phyloP scores from a whole-genome alignment of 2,797 vertebrate species.

The Aphelocoma californica region DNA sequence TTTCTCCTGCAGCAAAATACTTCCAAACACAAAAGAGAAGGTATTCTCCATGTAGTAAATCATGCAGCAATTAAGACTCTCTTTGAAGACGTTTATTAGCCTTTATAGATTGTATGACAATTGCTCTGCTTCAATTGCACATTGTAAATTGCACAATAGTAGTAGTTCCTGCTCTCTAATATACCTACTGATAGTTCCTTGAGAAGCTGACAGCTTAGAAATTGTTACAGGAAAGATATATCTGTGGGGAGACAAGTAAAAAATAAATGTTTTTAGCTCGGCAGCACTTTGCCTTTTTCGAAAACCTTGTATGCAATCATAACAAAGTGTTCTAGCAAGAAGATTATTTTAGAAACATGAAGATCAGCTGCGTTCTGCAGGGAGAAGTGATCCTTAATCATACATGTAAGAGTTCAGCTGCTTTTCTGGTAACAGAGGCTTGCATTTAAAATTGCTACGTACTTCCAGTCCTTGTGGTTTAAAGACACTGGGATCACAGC shows the following conservation, averaged over 20 bases:
- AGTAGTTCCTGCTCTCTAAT: conserved; percentile 25
- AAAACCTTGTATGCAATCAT: conserved; percentile 38
- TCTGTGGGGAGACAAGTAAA: background rate
- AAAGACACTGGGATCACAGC: conserved; percentile 55
- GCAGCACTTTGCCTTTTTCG: background rate
- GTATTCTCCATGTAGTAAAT: conserved; percentile 56
- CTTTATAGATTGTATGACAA: conserved; percentile 50
- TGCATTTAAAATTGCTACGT: conserved; percentile 22
- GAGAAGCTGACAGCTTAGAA: conserved; percentile 19
- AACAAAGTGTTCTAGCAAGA: conserved; percentile 27
- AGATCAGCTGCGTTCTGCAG: background rate
- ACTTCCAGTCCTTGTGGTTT: conserved; percentile 37
- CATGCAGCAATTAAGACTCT: conserved; percentile 62
- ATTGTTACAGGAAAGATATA: background rate
- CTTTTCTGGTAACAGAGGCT: conserved; percentile 46
- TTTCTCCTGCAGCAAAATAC: conserved; percentile 47
- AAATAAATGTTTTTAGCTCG: conserved; percentile 19
- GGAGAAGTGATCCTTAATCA: conserved; percentile 32
- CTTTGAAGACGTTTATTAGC: conserved; percentile 30
- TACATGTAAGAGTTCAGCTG: background rate
- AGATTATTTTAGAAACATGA: conserved; percentile 40
- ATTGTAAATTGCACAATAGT: conserved; percentile 45
- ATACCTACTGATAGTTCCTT: conserved; percentile 9
- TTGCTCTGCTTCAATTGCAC: conserved; percentile 33
- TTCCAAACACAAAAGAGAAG: conserved; percentile 46